These are phyloP conservation scores for Thryonomys swinderianus DNA, from an alignment of 2,113 vertebrate species.

Conservation along the genomic window DNA sequence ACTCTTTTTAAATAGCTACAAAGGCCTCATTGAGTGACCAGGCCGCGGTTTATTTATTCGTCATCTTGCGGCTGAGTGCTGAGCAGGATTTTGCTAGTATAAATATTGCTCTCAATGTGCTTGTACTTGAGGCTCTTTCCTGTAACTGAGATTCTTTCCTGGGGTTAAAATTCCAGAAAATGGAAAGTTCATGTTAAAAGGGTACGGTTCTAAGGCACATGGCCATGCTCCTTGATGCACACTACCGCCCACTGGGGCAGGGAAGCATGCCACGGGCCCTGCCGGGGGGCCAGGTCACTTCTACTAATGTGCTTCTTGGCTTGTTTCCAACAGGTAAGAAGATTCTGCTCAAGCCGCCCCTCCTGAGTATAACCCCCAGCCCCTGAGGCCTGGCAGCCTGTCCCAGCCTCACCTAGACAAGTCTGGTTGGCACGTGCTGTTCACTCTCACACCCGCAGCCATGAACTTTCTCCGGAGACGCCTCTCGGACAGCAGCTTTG, in stretches of 20 bases:
- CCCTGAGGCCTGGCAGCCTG: not conserved
- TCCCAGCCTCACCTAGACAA: not conserved
- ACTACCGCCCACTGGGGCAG: not conserved
- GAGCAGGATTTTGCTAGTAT: not conserved
- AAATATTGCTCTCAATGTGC: not conserved
- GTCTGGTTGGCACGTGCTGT: not conserved
- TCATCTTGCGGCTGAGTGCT: not conserved
- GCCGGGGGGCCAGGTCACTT: not conserved
- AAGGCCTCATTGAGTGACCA: not conserved
- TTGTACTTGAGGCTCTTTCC: not conserved
- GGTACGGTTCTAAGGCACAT: not conserved
- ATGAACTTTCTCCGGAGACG: slow-evolving; percentile 99
- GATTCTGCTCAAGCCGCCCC: not conserved
- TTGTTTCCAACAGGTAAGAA: slow-evolving; percentile 55
- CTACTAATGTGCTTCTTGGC: slow-evolving; percentile 32
- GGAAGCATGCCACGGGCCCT: not conserved
- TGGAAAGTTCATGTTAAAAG: slow-evolving; percentile 22
- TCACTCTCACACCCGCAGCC: not conserved
- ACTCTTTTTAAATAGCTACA: not conserved
- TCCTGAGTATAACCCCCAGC: not conserved
- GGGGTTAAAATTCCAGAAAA: slow-evolving; percentile 37
- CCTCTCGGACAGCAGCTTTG: slow-evolving; percentile 97
- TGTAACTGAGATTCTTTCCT: not conserved
- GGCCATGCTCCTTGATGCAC: not conserved
- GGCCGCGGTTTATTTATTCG: not conserved